Conservation (phyloP, 64 coral and sea anemone species). For the Platygyra sinensis region DNA sequence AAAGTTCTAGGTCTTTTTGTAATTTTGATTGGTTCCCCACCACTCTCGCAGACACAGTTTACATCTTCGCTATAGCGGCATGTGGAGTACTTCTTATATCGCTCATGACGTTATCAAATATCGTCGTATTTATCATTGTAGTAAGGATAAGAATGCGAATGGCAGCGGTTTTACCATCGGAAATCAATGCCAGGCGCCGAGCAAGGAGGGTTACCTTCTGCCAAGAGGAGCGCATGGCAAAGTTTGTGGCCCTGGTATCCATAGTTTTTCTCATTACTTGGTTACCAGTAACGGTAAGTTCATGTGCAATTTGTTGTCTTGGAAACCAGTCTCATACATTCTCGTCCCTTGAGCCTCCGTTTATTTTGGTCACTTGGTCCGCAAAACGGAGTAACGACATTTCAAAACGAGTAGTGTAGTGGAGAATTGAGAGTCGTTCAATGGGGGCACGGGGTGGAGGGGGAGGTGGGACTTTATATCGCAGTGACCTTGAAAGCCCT, state of each 20-base stretch:
- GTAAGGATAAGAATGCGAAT: constrained; percentile 28
- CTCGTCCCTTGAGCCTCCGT: too few species aligned
- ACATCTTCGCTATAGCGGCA: not conserved
- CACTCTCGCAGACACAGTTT: not conserved
- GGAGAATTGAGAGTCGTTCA: too few species aligned
- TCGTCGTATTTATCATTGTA: constrained; percentile 36
- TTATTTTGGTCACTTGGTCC: too few species aligned
- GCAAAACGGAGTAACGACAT: too few species aligned
- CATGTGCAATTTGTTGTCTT: not conserved
- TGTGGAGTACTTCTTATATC: not conserved
- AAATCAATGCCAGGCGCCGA: not conserved
- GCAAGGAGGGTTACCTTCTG: not conserved
- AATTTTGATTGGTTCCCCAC: constrained; percentile 48
- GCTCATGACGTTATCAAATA: constrained; percentile 41
- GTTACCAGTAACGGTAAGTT: constrained; percentile 67
- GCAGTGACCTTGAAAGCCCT: too few species aligned
- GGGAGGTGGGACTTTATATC: too few species aligned
- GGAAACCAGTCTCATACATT: too few species aligned
- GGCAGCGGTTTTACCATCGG: constrained; percentile 15
- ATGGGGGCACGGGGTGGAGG: too few species aligned
- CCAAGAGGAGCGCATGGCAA: constrained; percentile 60
- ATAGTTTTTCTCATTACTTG: constrained; percentile 65
- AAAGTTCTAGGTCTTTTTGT: constrained; percentile 37
- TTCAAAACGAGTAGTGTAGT: too few species aligned
- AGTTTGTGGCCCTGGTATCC: constrained; percentile 56